Evolutionary conservation across 2,888 invertebrate genomes (phyloP).

Genomic region (Drymonia ruficornis): DNA sequence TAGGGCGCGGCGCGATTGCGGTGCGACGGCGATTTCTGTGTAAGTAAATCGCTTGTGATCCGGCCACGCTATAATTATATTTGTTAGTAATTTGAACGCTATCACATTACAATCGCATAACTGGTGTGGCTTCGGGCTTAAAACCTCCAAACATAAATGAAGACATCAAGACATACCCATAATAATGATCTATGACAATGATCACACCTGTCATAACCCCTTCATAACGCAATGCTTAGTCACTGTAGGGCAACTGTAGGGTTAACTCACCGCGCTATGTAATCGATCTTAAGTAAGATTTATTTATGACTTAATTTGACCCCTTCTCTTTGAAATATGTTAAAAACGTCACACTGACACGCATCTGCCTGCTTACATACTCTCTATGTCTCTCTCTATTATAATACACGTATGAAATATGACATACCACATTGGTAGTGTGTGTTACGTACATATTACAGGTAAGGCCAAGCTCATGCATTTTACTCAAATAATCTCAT

Average conservation of each 20-base stretch:
- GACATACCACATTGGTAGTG: background rate
- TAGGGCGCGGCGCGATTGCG: no score
- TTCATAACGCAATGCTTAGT: no score
- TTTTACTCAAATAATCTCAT: background rate
- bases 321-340: background rate
- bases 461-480: background rate
- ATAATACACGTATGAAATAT: background rate
- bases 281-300: background rate
- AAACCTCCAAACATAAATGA: no score
- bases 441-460: background rate
- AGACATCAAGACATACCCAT: background rate
- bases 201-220: background rate
- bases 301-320: no score
- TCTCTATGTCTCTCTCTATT: background rate
- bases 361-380: no score
- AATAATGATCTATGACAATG: background rate
- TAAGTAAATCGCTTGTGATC: no score
- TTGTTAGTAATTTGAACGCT: no score
- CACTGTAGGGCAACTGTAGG: no score
- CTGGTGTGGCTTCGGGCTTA: no score
- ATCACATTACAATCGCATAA: no score
- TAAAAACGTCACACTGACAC: background rate
- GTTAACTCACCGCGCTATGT: background rate
- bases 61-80: no score
- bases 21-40: no score